phyloP scores from a whole-genome alignment of 1,140 invertebrate species.

The Meloidogyne hapla region DNA sequence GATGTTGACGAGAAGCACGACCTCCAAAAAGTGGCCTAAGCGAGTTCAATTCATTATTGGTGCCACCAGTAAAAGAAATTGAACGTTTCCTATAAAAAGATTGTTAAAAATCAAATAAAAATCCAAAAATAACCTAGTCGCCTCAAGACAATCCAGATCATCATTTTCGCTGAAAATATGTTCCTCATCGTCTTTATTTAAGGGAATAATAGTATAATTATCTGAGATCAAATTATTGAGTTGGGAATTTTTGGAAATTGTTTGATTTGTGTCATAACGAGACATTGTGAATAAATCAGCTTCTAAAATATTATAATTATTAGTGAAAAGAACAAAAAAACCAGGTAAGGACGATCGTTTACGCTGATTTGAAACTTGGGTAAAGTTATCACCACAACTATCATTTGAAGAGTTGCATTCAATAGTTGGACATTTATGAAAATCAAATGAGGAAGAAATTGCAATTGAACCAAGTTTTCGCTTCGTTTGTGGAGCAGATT shows the following conservation, averaged over 20 bases:
- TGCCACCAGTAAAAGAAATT: constrained; percentile 21
- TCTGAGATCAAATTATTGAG: not conserved
- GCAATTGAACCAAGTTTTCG: not conserved
- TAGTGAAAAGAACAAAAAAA: not conserved
- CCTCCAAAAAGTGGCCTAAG: not conserved
- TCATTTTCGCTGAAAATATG: not conserved
- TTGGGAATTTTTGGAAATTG: not conserved
- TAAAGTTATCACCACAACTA: not conserved
- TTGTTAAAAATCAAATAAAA: not conserved
- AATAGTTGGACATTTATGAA: constrained; percentile 7
- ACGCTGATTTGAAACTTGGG: not conserved
- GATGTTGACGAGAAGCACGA: not conserved
- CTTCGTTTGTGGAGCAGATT: not conserved
- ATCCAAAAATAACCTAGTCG: constrained; percentile 5
- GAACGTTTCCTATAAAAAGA: constrained; percentile 22
- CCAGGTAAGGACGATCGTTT: not conserved
- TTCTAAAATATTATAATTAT: not conserved
- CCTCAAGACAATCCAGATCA: not conserved
- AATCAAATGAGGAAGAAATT: not conserved
- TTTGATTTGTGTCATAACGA: not conserved
- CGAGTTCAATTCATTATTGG: not conserved
- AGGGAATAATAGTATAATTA: not conserved
- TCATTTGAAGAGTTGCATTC: constrained; percentile 1
- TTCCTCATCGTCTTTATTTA: not conserved
- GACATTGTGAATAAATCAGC: constrained; percentile 1